A percentile compares a stretch with the other conserved stretches of the same genome.
These are phyloP conservation scores for Cephonodes hylas DNA, from an alignment of 2,888 invertebrate genomes.

Conservation along the genomic window DNA sequence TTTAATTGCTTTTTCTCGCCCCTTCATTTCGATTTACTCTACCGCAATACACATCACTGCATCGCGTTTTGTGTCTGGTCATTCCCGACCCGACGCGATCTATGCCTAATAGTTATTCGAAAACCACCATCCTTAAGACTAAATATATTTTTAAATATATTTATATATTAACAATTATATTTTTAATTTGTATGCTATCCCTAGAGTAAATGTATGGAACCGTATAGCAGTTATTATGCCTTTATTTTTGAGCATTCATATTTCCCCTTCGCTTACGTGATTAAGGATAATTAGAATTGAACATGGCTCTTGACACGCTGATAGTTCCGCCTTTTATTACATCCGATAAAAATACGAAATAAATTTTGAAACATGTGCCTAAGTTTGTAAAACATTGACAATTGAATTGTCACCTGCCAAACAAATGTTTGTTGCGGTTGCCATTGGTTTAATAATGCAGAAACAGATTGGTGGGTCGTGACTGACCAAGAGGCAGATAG, in stretches of 20 bases:
- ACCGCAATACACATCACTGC: too few species aligned
- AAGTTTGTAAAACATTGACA: neutral
- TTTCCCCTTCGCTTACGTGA: neutral
- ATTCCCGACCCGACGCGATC: too few species aligned
- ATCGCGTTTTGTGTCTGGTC: too few species aligned
- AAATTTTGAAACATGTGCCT: too few species aligned
- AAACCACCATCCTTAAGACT: too few species aligned
- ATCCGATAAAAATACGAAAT: neutral
- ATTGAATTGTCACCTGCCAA: neutral
- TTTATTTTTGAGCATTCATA: neutral
- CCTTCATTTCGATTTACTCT: too few species aligned
- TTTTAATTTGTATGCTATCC: too few species aligned
- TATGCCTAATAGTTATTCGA: too few species aligned
- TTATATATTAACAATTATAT: too few species aligned
- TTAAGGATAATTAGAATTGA: neutral
- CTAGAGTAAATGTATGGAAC: too few species aligned
- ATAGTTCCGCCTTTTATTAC: neutral
- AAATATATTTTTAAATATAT: too few species aligned
- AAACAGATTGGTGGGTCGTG: slow-evolving; percentile 14
- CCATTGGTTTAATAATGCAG: neutral
- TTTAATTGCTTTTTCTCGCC: too few species aligned
- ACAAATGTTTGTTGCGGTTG: neutral
- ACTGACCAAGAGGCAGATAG: neutral
- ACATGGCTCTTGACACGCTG: neutral
- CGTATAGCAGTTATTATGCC: neutral